Base-by-base conservation (phyloP, 92 coral and sea anemone genomes). In the Phenganax subtilis region DNA sequence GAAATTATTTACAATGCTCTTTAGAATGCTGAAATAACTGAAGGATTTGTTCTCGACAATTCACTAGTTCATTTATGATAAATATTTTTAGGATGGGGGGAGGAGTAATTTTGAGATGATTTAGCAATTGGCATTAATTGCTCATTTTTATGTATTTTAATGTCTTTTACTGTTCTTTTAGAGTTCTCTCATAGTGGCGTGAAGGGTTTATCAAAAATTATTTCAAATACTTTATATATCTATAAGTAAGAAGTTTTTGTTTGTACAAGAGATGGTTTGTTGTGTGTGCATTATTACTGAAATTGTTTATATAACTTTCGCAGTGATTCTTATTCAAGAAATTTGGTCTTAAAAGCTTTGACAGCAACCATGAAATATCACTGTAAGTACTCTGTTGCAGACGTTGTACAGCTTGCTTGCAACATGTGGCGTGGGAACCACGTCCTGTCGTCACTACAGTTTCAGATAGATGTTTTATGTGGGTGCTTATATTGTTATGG, bases 241-340 rank as follows among this genome's bases (percentile, higher is more conserved):
- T 75, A 75, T 63, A 12, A 75, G 80, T 75, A 75, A 75, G 80
- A 66, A 25, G 11, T 66, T 7, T 25, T 27, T 27, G 6, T 61
- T 61, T 14, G 25, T 14, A 61, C 67, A 61, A 61, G 67, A 3
- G 67, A 61, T 15, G 67, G 5, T 61, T 14, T 61, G 67, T 61
- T 7, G 16, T 61, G 17, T 20, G 12, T 61, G 3, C 17, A 61
- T 1, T 61, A 3, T 15, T 28, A 28, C 9, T 20, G 67, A 61
- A 20, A 8, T 7, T 61, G 67, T 15, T 61, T 61, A 12, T 17
- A 27, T 27, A 25, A 9, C 9, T 7, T 27, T 66, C 25, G 10
- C 31, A 66, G 72, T 66, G 72, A 66, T 30, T 27, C 28, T 30
- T 66, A 66, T 66, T 66, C 72, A 27, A 66, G 72, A 66, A 10